phyloP scores from a whole-genome alignment of 2,888 invertebrate species.

The Stenchaetothrips biformis region DNA sequence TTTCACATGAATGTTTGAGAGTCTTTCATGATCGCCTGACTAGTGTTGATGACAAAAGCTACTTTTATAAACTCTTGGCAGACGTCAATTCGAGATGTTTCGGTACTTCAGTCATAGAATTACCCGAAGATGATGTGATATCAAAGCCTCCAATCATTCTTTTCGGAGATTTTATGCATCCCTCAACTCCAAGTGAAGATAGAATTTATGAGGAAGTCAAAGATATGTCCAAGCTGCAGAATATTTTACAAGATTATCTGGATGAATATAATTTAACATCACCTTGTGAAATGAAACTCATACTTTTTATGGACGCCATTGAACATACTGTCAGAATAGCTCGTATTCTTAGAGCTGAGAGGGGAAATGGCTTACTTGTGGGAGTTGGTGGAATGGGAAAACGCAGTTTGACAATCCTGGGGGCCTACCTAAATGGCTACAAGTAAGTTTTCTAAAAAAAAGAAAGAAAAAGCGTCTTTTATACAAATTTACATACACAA shows the following conservation, averaged over 20 bases:
- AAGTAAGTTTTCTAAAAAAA: conserved; percentile 48
- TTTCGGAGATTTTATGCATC: conserved; percentile 80
- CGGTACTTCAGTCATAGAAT: conserved; percentile 54
- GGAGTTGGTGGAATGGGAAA: conserved; percentile 89
- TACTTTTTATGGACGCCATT: conserved; percentile 83
- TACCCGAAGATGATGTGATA: conserved; percentile 56
- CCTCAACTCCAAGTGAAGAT: conserved; percentile 65
- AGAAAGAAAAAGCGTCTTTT: too few relatives aligned
- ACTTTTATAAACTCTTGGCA: conserved; percentile 69
- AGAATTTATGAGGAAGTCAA: conserved; percentile 77
- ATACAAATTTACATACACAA: neutral
- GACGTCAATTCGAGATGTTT: conserved; percentile 61
- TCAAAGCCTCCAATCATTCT: conserved; percentile 62
- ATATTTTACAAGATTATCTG: conserved; percentile 71
- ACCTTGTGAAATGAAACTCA: conserved; percentile 75
- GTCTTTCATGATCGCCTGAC: conserved; percentile 89
- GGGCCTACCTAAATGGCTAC: conserved; percentile 80
- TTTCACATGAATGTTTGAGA: conserved; percentile 86
- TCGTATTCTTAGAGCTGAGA: conserved; percentile 75
- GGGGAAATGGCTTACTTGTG: conserved; percentile 83
- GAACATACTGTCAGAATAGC: conserved; percentile 84
- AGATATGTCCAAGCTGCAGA: conserved; percentile 65
- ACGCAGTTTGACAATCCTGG: conserved; percentile 78
- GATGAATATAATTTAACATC: conserved; percentile 76
- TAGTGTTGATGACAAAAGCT: conserved; percentile 72